Percentiles rank a stretch among this genome's conserved stretches.
phyloP scores from a whole-genome alignment of 2,888 invertebrate species.

The Meiosimyza platycephala region DNA sequence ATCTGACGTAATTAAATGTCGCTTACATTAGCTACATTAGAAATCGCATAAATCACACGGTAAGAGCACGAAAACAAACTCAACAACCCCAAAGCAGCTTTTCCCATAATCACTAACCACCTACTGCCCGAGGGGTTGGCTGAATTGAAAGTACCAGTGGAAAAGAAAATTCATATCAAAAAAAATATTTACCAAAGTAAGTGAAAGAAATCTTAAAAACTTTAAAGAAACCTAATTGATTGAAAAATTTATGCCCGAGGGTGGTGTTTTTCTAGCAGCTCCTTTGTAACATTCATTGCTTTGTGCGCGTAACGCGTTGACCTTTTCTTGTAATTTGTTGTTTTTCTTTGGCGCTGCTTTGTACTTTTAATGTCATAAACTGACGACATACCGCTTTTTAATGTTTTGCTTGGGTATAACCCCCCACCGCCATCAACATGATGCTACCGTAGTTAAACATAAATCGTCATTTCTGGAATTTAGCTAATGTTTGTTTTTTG shows the following conservation, averaged over 20 bases:
- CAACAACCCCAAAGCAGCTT: background rate
- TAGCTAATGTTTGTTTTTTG: slow-evolving; percentile 4
- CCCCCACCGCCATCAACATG: too few relatives aligned
- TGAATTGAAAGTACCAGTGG: background rate
- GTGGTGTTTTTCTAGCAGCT: slow-evolving; percentile 53
- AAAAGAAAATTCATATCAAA: slow-evolving; percentile 26
- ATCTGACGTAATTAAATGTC: slow-evolving; percentile 66
- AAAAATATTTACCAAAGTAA: slow-evolving; percentile 3
- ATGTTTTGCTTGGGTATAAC: background rate
- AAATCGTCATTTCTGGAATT: slow-evolving; percentile 31
- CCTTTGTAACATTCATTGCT: slow-evolving; percentile 12
- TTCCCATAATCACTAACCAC: slow-evolving; percentile 3
- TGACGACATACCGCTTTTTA: slow-evolving; percentile 18
- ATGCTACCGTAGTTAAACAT: slow-evolving; percentile 19
- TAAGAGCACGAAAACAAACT: slow-evolving; percentile 48
- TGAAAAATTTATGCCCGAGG: slow-evolving; percentile 61
- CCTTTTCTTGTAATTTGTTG: slow-evolving; percentile 46
- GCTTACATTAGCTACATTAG: slow-evolving; percentile 66
- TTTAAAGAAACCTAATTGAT: slow-evolving; percentile 65
- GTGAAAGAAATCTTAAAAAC: slow-evolving; percentile 48
- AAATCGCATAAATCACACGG: slow-evolving; percentile 64
- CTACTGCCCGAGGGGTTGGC: background rate
- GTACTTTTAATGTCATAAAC: slow-evolving; percentile 30
- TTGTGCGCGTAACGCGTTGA: slow-evolving; percentile 34
- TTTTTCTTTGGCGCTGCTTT: slow-evolving; percentile 1